Percentiles rank a stretch among this genome's conserved stretches.
phyloP scores from a whole-genome alignment of 2,888 invertebrate species.

The Agrotis puta region DNA sequence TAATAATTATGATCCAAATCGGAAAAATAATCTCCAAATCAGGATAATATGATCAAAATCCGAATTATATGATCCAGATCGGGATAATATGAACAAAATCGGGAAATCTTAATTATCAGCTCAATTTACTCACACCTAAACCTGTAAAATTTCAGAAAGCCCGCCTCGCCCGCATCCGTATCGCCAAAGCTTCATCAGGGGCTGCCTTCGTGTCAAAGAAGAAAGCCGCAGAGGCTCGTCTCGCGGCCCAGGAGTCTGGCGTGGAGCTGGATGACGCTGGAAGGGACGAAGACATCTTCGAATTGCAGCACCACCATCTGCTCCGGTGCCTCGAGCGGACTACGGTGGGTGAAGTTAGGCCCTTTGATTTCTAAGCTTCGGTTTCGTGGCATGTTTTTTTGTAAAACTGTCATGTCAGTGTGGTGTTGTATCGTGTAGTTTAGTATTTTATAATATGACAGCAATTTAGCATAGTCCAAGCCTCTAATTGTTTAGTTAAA shows the following conservation, averaged over 20 bases:
- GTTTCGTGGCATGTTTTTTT: conserved; percentile 57
- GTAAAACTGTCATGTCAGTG: conserved; percentile 56
- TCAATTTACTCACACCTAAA: not conserved
- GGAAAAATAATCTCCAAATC: too few relatives aligned
- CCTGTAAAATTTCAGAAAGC: conserved; percentile 96
- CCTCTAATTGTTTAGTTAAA: conserved; percentile 53
- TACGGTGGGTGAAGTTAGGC: conserved; percentile 91
- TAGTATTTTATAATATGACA: conserved; percentile 47
- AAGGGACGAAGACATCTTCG: conserved; percentile 99
- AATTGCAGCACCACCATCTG: conserved; percentile 99
- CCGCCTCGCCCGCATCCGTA: conserved; percentile 98
- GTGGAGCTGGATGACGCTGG: conserved; percentile 97
- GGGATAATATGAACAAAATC: too few relatives aligned
- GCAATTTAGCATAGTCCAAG: conserved; percentile 46
- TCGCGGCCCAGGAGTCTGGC: conserved; percentile 98
- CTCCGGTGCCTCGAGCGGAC: conserved; percentile 99
- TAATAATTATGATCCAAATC: too few relatives aligned
- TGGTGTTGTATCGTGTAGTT: conserved; percentile 55
- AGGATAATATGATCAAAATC: too few relatives aligned
- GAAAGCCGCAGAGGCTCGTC: conserved; percentile 98
- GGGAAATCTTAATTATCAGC: too few relatives aligned
- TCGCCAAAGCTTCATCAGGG: conserved; percentile 99
- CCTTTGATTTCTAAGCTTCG: conserved; percentile 38
- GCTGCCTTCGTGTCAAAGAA: conserved; percentile 99
- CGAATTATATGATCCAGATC: too few relatives aligned